Evolutionary conservation across 2,113 vertebrate species (phyloP), one percentile per base, ranked within the genome.

Genomic region (Zeus faber): DNA sequence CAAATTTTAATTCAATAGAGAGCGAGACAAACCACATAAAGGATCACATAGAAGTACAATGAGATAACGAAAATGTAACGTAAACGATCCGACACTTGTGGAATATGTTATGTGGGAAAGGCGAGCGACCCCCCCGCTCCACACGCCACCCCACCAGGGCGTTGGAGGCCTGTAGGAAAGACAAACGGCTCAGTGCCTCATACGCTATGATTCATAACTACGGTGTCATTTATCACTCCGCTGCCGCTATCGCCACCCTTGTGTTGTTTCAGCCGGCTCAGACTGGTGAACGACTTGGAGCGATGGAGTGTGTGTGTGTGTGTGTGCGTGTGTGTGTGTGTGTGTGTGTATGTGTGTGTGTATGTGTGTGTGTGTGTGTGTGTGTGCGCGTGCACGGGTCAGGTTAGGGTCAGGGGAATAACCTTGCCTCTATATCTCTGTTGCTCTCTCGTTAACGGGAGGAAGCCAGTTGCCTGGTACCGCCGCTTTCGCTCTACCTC

Each of bases 181-280:
- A 9, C 54, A 56, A 55, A 20, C 24, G 35, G 59, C 48, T 62
- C n/a, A n/a, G n/a, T n/a, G n/a, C n/a, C n/a, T n/a, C n/a, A n/a
- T n/a, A n/a, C n/a, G n/a, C n/a, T n/a, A n/a, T n/a, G n/a, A n/a
- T n/a, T n/a, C n/a, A 37, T n/a, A 49, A 26, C 59, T 60, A 45
- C 41, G 26, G 45, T 44, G 40, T 72, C 60, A 56, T 60, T 39
- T 51, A 23, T 78, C 70, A 48, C 41, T 5, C 11, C 2, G 0
- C 1, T 2, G 22, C 22, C 8, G 17, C 20, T 65, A 70, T 78
- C 74, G 63, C 33, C 24, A 1, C 39, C 6, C 16, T 43, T 9
- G 1, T 75, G 74, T 78, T 86, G 53, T 74, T 84, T 76, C 72
- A 80, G 74, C 52, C 40, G 45, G 54, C 45, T 49, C 47, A 11